Evolutionary conservation across 2,797 vertebrate species (phyloP).

Genomic region (Sebastes umbrosus): DNA sequence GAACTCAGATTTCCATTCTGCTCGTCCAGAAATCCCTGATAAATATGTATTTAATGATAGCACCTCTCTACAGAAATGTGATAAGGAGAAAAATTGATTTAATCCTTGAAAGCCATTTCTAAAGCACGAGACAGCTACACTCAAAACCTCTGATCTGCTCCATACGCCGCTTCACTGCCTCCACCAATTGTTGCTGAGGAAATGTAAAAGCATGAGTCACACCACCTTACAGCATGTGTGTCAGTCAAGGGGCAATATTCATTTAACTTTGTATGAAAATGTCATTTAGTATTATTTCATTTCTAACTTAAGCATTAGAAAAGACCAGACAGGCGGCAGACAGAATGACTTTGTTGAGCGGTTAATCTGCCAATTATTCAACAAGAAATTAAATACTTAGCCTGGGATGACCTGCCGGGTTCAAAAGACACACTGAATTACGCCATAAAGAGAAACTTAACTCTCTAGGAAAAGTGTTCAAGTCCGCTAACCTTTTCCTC

Average conservation of each 20-base stretch:
- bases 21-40: conserved; percentile 20
- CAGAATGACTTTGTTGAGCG: not conserved
- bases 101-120: conserved; percentile 56
- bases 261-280: conserved; percentile 35
- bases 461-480: conserved; percentile 23
- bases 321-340: conserved; percentile 8
- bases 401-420: conserved; percentile 8
- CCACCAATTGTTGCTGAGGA: conserved; percentile 35
- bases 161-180: conserved; percentile 38
- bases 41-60: conserved; percentile 59
- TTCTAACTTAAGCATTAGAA: conserved; percentile 4
- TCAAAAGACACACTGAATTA: conserved; percentile 26
- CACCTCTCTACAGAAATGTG: conserved; percentile 35
- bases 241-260: conserved; percentile 28
- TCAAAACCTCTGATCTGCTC: conserved; percentile 44
- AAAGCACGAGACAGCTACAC: conserved; percentile 36
- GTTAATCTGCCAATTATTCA: conserved; percentile 46
- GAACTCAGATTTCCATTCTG: conserved; percentile 28
- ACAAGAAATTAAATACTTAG: conserved; percentile 29
- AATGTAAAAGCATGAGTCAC: conserved; percentile 35
- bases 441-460: conserved; percentile 23
- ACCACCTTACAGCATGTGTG: conserved; percentile 4
- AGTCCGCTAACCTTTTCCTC: conserved; percentile 47
- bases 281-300: conserved; percentile 18
- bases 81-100: conserved; percentile 57